These are phyloP conservation scores for Fulica atra DNA, from an alignment of 2,113 vertebrate genomes.

Conservation along the genomic window DNA sequence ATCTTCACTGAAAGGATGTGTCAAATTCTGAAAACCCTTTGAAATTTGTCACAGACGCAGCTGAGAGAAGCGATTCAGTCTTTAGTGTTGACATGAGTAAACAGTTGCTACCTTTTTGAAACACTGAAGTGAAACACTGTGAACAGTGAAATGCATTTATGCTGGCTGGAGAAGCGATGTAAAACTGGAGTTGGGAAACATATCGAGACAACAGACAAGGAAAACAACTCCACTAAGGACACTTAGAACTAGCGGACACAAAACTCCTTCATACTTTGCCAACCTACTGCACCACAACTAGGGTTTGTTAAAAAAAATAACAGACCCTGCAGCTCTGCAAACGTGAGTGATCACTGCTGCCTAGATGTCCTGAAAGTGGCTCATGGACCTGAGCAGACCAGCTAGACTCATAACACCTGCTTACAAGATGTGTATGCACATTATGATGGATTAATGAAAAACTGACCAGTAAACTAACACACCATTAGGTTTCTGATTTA, in stretches of 20 bases:
- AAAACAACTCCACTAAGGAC: background rate
- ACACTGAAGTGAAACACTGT: background rate
- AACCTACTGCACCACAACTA: background rate
- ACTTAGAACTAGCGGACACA: background rate
- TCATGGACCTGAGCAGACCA: background rate
- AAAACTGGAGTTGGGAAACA: constrained; percentile 2
- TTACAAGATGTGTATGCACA: background rate
- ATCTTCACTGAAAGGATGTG: constrained; percentile 26
- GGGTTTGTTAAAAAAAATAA: background rate
- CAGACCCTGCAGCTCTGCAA: background rate
- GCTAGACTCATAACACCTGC: background rate
- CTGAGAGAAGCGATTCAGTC: constrained; percentile 45
- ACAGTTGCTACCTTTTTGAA: constrained; percentile 22
- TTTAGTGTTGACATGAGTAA: constrained; percentile 34
- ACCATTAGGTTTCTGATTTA: background rate
- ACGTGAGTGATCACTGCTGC: rapidly evolving
- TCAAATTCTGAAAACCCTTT: background rate
- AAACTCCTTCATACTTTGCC: background rate
- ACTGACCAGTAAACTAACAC: background rate
- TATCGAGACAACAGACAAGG: background rate
- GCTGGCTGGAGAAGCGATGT: background rate
- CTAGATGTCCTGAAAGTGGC: background rate
- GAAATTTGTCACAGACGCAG: constrained; percentile 41
- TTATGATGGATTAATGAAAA: background rate
- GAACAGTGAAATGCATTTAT: constrained; percentile 11